Evolutionary conservation across 2,797 vertebrate species (phyloP).

Genomic region (Kryptolebias ocellatus): DNA sequence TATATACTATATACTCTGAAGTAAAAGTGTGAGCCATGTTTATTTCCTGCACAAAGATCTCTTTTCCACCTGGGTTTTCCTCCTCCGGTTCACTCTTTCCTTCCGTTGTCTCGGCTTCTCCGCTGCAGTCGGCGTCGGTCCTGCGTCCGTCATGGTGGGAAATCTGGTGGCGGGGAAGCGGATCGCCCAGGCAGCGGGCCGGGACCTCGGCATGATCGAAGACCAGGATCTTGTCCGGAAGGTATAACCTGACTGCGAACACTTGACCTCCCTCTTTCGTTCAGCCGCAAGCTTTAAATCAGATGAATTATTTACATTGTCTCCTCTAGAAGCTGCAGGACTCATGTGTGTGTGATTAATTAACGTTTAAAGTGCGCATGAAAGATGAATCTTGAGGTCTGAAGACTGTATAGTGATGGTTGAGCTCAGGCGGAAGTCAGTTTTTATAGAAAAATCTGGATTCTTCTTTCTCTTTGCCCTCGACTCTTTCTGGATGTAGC

Average conservation of each 20-base stretch:
- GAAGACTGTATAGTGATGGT: conserved; percentile 11
- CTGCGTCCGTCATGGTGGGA: conserved; percentile 97
- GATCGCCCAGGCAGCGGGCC: conserved; percentile 94
- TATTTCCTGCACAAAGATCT: background rate
- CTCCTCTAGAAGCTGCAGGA: conserved; percentile 13
- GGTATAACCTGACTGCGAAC: conserved; percentile 74
- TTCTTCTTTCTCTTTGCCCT: conserved; percentile 75
- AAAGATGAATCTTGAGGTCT: conserved; percentile 8
- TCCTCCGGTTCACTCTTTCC: background rate
- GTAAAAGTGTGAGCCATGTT: too few relatives aligned
- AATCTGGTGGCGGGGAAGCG: conserved; percentile 98
- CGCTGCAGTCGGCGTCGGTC: conserved; percentile 90
- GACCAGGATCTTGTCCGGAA: conserved; percentile 96
- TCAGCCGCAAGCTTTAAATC: background rate
- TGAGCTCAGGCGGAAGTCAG: conserved; percentile 21
- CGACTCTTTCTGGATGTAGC: conserved; percentile 77
- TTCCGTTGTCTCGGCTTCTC: background rate
- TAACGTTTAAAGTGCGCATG: conserved; percentile 10
- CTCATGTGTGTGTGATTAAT: conserved; percentile 14
- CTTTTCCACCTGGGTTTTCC: background rate
- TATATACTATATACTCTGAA: background rate
- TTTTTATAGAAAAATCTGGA: conserved; percentile 52
- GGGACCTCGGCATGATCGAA: conserved; percentile 95
- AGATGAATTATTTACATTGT: conserved; percentile 2
- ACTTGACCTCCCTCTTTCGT: background rate